phyloP scores from a whole-genome alignment of 23 tunicate species.

The Trididemnum clinides region DNA sequence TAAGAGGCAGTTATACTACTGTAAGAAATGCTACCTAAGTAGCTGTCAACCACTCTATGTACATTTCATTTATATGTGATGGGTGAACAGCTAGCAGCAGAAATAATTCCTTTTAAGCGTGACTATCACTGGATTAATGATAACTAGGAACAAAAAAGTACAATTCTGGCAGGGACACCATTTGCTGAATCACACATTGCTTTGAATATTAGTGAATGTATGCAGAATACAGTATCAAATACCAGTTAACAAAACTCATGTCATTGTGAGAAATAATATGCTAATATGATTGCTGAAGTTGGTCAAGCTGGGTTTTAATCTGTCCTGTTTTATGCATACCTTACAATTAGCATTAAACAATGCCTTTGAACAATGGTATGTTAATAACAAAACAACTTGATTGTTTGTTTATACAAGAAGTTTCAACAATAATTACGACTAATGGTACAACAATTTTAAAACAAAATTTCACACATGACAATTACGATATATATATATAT shows the following conservation, averaged over 20 bases:
- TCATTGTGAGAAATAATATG: not conserved
- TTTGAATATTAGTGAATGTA: not conserved
- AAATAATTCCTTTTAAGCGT: too few species aligned
- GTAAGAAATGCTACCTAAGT: not conserved
- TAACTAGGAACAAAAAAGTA: not conserved
- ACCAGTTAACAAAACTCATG: not conserved
- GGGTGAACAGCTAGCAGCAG: not conserved
- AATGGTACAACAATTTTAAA: too few species aligned
- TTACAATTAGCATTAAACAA: not conserved
- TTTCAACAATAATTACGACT: too few species aligned
- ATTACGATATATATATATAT: too few species aligned
- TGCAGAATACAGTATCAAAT: not conserved
- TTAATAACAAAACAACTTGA: not conserved
- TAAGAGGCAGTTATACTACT: not conserved
- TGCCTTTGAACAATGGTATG: conserved; percentile 10
- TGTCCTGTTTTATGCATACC: not conserved
- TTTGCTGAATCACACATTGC: not conserved
- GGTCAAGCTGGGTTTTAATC: not conserved
- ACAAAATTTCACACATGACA: too few species aligned
- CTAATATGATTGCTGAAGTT: not conserved
- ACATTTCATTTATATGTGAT: not conserved
- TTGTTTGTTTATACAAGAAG: too few species aligned
- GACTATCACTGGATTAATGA: not conserved
- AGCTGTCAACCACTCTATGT: not conserved
- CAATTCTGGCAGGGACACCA: not conserved